phyloP scores from a whole-genome alignment of 2,888 invertebrate species.

The Allygus modestus region DNA sequence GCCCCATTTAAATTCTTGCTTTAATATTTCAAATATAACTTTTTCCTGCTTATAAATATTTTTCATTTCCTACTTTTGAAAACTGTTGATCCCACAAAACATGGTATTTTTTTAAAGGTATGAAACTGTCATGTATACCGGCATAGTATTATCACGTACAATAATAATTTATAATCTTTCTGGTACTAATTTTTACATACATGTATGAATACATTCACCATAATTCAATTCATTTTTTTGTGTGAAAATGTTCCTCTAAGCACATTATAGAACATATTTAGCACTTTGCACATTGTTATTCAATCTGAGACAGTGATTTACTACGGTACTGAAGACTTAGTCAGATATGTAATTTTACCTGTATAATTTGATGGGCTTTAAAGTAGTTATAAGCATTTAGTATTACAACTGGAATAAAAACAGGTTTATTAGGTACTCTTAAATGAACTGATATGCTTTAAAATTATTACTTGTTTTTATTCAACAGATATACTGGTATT shows the following conservation, averaged over 20 bases:
- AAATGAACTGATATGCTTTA: neutral
- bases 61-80: no score
- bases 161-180: no score
- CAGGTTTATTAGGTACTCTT: neutral
- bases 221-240: neutral
- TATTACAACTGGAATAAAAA: neutral
- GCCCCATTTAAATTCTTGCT: no score
- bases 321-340: neutral
- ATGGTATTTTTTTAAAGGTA: no score
- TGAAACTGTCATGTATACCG: no score
- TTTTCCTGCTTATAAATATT: no score
- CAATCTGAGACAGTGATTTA: neutral
- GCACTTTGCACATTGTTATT: neutral
- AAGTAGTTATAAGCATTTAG: neutral
- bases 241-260: conserved; percentile 29
- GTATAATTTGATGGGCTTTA: neutral
- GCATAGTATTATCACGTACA: no score
- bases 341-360: neutral
- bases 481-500: neutral
- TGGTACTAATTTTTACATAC: no score
- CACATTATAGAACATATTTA: conserved; percentile 8
- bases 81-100: no score
- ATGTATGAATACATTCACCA: no score
- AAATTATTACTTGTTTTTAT: no score
- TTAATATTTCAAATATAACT: no score